phyloP scores from a whole-genome alignment of 2,797 vertebrate genomes.

The Euthynnus affinis region DNA sequence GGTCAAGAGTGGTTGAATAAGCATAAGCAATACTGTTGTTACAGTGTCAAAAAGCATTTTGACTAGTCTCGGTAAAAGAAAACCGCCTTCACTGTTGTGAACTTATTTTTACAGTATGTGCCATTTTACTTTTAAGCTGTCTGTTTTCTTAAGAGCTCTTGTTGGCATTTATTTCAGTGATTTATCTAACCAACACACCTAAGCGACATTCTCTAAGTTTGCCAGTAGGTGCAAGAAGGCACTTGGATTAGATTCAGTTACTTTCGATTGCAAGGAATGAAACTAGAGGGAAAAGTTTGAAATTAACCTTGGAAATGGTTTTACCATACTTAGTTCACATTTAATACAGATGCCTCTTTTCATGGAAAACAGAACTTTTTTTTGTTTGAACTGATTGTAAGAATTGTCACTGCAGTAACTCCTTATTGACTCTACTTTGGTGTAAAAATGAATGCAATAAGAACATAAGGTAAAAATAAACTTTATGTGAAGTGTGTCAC shows the following conservation, averaged over 20 bases:
- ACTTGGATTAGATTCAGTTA: slow-evolving; percentile 25
- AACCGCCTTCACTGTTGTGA: not conserved
- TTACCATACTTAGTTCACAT: slow-evolving; percentile 23
- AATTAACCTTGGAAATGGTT: slow-evolving; percentile 19
- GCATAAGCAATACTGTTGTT: slow-evolving; percentile 27
- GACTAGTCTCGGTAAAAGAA: slow-evolving; percentile 15
- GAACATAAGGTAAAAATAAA: not conserved
- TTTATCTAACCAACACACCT: slow-evolving; percentile 39
- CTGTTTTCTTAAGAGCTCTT: slow-evolving; percentile 28
- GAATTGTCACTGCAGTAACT: not conserved
- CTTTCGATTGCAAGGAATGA: slow-evolving; percentile 24
- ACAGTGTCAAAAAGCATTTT: slow-evolving; percentile 45
- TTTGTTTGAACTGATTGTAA: not conserved
- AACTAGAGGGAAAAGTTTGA: slow-evolving; percentile 16
- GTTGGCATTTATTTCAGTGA: slow-evolving; percentile 30
- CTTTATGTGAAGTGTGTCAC: not conserved
- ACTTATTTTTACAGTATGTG: slow-evolving; percentile 22
- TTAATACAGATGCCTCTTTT: not conserved
- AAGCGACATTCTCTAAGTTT: slow-evolving; percentile 13
- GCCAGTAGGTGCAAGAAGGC: not conserved
- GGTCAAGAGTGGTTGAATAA: slow-evolving; percentile 35
- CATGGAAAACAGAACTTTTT: not conserved
- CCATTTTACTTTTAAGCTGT: slow-evolving; percentile 9
- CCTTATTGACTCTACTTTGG: not conserved
- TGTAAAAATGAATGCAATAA: not conserved